These are phyloP conservation scores for Alauda arvensis DNA, from an alignment of 2,797 vertebrate species.

Conservation along the genomic window DNA sequence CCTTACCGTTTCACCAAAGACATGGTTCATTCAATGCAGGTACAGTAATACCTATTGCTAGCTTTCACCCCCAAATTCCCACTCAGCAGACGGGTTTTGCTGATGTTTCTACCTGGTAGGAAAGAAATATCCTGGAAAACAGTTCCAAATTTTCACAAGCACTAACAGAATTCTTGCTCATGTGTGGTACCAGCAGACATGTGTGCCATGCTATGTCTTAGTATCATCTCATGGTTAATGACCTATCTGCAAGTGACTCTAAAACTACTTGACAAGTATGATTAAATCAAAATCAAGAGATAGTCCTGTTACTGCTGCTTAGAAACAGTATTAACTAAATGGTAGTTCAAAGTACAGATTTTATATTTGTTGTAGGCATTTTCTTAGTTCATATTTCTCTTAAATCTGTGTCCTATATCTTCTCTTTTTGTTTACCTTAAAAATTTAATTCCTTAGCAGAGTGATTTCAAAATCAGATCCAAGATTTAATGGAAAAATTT, in stretches of 20 bases:
- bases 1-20: conserved; percentile 95
- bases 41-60: conserved; percentile 21
- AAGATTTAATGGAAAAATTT: neutral
- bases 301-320: neutral
- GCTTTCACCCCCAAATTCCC: neutral
- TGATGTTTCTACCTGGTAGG: neutral
- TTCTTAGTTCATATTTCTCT: neutral
- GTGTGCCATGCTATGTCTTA: neutral
- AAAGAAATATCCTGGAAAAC: neutral
- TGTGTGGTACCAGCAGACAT: neutral
- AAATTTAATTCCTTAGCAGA: neutral
- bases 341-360: neutral
- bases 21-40: conserved; percentile 95
- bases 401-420: neutral
- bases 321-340: neutral
- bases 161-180: neutral
- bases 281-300: neutral
- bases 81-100: neutral
- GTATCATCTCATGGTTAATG: neutral
- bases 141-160: neutral
- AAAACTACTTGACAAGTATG: neutral
- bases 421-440: neutral
- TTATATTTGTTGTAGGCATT: neutral
- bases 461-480: neutral
- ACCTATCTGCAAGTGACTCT: neutral